Evolutionary conservation across 2,113 vertebrate genomes (phyloP).

Genomic region (Arothron firmamentum): DNA sequence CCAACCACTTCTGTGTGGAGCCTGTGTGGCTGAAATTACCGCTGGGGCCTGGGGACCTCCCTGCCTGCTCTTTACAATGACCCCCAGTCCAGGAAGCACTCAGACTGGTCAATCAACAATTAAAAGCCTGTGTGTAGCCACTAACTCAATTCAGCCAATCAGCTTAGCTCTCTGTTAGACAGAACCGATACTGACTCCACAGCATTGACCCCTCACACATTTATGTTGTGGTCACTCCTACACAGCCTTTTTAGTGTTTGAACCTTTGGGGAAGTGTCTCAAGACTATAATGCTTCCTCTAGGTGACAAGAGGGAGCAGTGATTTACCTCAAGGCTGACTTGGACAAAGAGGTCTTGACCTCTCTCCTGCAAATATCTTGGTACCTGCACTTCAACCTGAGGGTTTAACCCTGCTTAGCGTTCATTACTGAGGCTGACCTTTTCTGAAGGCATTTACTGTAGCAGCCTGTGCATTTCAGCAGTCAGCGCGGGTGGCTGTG

Average conservation of each 20-base stretch:
- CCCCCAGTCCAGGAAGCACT: slow-evolving; percentile 69
- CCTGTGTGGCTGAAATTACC: slow-evolving; percentile 66
- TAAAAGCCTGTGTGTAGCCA: slow-evolving; percentile 74
- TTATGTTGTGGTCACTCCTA: slow-evolving; percentile 39
- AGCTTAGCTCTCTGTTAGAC: slow-evolving; percentile 64
- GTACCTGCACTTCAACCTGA: slow-evolving; percentile 57
- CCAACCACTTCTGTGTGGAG: neutral
- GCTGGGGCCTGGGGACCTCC: slow-evolving; percentile 72
- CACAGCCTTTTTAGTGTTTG: slow-evolving; percentile 33
- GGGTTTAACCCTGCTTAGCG: slow-evolving; percentile 59
- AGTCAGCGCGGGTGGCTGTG: slow-evolving; percentile 9
- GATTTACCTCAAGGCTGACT: slow-evolving; percentile 37
- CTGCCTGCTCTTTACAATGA: slow-evolving; percentile 63
- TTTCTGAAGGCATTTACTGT: slow-evolving; percentile 58
- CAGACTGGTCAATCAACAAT: slow-evolving; percentile 80
- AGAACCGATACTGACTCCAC: slow-evolving; percentile 58
- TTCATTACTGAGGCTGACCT: slow-evolving; percentile 59
- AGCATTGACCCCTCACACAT: slow-evolving; percentile 46
- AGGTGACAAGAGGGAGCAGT: slow-evolving; percentile 20
- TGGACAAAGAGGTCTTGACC: slow-evolving; percentile 58
- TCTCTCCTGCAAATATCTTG: slow-evolving; percentile 46
- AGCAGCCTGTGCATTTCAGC: slow-evolving; percentile 29
- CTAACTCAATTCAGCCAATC: slow-evolving; percentile 75
- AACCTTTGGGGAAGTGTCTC: slow-evolving; percentile 29
- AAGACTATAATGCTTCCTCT: slow-evolving; percentile 14